phyloP scores from a whole-genome alignment of 2,888 invertebrate species.

The Andrena dorsata region DNA sequence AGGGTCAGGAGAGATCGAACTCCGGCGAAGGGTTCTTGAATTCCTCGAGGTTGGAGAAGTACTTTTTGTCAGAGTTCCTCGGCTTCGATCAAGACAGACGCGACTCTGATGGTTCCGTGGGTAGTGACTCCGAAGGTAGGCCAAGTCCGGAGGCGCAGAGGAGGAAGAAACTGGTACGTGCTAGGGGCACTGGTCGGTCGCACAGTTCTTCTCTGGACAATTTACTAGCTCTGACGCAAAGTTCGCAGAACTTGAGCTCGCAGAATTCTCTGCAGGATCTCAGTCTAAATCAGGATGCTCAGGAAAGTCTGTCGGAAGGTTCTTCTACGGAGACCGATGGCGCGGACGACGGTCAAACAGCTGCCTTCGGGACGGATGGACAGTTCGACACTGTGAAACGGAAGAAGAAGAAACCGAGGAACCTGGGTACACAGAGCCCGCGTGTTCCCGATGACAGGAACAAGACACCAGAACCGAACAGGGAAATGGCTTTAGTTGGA shows the following conservation, averaged over 20 bases:
- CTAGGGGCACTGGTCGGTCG: slow-evolving; percentile 93
- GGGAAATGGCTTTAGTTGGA: slow-evolving; percentile 86
- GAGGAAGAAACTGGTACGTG: slow-evolving; percentile 92
- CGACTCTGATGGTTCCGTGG: slow-evolving; percentile 94
- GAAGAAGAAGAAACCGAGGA: slow-evolving; percentile 91
- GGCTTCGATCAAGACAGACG: slow-evolving; percentile 92
- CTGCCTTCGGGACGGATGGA: slow-evolving; percentile 89
- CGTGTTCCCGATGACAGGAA: slow-evolving; percentile 87
- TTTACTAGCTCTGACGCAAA: slow-evolving; percentile 86
- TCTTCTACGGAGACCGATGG: slow-evolving; percentile 91
- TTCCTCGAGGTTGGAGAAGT: slow-evolving; percentile 93
- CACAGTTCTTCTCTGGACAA: slow-evolving; percentile 94
- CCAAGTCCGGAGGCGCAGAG: slow-evolving; percentile 94
- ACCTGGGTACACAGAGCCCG: slow-evolving; percentile 83
- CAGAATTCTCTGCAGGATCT: slow-evolving; percentile 83
- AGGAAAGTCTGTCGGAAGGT: slow-evolving; percentile 85
- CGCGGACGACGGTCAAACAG: slow-evolving; percentile 86
- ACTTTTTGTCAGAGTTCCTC: slow-evolving; percentile 94
- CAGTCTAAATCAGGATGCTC: slow-evolving; percentile 79
- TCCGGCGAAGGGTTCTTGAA: slow-evolving; percentile 89
- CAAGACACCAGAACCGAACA: slow-evolving; percentile 88
- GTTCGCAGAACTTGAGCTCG: slow-evolving; percentile 80
- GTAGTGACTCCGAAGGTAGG: slow-evolving; percentile 95
- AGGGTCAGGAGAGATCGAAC: slow-evolving; percentile 87
- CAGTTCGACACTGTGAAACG: slow-evolving; percentile 94